Conservation (phyloP, 1,140 invertebrate genomes). For the Nautilus pompilius region DNA sequence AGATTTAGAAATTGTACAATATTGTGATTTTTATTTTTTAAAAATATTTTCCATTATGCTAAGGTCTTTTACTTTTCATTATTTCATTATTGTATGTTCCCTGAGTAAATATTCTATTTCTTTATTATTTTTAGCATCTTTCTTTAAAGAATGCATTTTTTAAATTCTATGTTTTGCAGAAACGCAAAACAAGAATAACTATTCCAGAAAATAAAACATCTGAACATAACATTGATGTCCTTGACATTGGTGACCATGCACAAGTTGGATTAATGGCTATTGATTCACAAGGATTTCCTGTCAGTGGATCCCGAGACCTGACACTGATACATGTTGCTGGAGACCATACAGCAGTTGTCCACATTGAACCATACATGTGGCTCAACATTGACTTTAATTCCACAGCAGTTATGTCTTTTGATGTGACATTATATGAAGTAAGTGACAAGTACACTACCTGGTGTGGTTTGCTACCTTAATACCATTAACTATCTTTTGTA, state of each 20-base stretch:
- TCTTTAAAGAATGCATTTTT: background rate
- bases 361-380: conserved; percentile 35
- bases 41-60: too few species aligned
- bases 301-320: conserved; percentile 15
- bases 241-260: conserved; percentile 29
- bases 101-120: too few species aligned
- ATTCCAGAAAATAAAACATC: conserved; percentile 14
- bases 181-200: conserved; percentile 23
- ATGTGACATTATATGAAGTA: conserved; percentile 35
- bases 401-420: conserved; percentile 31
- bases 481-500: too few species aligned
- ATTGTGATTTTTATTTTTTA: too few species aligned
- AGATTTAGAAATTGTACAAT: too few species aligned
- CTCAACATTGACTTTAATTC: conserved; percentile 39
- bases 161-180: too few species aligned
- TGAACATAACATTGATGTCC: conserved; percentile 20
- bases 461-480: too few species aligned
- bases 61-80: too few species aligned
- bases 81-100: too few species aligned
- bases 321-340: conserved; percentile 24
- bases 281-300: conserved; percentile 12
- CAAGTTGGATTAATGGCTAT: conserved; percentile 26
- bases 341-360: conserved; percentile 34
- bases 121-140: background rate
- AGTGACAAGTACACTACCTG: background rate